These are phyloP conservation scores for Drosophila malerkotliana DNA, from an alignment of 1,140 invertebrate species.

Conservation along the genomic window DNA sequence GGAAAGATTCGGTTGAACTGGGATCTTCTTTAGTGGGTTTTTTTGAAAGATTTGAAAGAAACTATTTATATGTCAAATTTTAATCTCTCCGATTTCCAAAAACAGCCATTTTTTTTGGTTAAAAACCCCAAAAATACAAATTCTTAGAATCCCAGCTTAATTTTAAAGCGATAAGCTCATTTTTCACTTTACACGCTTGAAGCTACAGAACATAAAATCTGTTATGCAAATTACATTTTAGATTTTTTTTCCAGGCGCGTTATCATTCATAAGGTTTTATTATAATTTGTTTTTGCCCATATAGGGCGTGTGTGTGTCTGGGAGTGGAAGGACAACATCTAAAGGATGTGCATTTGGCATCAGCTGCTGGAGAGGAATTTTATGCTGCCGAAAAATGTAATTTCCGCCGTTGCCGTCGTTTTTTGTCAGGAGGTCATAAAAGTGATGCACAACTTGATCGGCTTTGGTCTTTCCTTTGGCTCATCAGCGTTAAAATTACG, in stretches of 20 bases:
- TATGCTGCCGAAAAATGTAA: constrained; percentile 80
- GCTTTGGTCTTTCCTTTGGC: constrained; percentile 50
- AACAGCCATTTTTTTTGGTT: neutral
- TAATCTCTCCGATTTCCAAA: too few relatives aligned
- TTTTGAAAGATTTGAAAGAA: too few relatives aligned
- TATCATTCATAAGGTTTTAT: constrained; percentile 66
- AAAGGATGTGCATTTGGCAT: constrained; percentile 68
- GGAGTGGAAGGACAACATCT: constrained; percentile 25
- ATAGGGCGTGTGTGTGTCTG: constrained; percentile 25
- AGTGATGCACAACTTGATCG: constrained; percentile 76
- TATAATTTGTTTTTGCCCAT: constrained; percentile 60
- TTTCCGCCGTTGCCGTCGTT: constrained; percentile 60
- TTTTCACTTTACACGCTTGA: constrained; percentile 10
- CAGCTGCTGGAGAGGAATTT: constrained; percentile 66
- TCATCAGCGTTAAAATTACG: constrained; percentile 73
- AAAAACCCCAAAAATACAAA: neutral
- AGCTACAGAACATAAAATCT: constrained; percentile 58
- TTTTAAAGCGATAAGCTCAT: neutral
- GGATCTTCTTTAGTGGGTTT: constrained; percentile 22
- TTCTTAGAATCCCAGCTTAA: neutral
- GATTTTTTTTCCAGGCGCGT: constrained; percentile 43
- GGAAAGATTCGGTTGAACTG: constrained; percentile 43
- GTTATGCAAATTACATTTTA: constrained; percentile 77
- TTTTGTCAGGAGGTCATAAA: constrained; percentile 61
- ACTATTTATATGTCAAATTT: too few relatives aligned